Evolutionary conservation across 1,140 invertebrate species (phyloP).

Genomic region (Pogonognathellus flavescens): DNA sequence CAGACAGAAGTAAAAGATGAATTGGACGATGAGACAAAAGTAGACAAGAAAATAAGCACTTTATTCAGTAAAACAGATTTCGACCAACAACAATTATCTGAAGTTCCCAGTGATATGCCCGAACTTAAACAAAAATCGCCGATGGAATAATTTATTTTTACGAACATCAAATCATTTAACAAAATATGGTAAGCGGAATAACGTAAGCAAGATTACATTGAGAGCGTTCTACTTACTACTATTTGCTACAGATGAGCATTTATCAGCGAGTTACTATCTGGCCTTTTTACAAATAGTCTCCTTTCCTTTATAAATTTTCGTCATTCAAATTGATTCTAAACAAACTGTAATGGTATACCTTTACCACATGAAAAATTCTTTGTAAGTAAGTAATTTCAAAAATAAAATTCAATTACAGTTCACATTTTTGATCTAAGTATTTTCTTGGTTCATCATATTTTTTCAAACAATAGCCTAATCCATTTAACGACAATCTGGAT

Average conservation of each 20-base stretch:
- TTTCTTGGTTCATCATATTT: slow-evolving; percentile 47
- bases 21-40: not conserved
- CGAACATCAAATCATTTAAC: too few species aligned
- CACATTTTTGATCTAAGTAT: slow-evolving; percentile 48
- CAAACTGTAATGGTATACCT: not conserved
- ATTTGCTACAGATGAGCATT: too few species aligned
- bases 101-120: not conserved
- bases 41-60: not conserved
- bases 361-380: not conserved
- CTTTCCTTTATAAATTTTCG: too few species aligned
- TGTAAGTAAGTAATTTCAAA: not conserved
- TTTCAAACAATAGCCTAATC: slow-evolving; percentile 41
- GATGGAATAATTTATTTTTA: too few species aligned
- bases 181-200: too few species aligned
- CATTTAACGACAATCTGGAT: not conserved
- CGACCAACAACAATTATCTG: not conserved
- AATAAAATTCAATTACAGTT: not conserved
- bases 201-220: too few species aligned
- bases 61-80: not conserved
- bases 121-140: too few species aligned
- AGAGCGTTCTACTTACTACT: too few species aligned
- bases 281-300: too few species aligned
- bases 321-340: too few species aligned
- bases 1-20: not conserved
- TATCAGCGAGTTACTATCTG: too few species aligned